phyloP scores from a whole-genome alignment of 2,888 invertebrate species.

The Cantharis rufa region DNA sequence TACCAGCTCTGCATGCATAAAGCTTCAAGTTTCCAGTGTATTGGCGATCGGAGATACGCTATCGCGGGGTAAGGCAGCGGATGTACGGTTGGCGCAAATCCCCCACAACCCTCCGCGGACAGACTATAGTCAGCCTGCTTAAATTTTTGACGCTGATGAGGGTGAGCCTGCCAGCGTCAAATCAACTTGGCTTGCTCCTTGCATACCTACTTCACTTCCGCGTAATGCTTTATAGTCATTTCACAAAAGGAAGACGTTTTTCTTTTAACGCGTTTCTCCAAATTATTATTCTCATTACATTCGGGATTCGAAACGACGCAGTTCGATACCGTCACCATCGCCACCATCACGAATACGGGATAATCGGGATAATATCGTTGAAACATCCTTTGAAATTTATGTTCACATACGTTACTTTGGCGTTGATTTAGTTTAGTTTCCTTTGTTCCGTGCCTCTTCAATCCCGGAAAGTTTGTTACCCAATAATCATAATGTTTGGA shows the following conservation, averaged over 20 bases:
- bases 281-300: neutral
- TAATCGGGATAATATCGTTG: conserved; percentile 2
- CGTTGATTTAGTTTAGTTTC: neutral
- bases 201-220: conserved; percentile 27
- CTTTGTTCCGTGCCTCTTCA: neutral
- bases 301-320: neutral
- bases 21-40: conserved; percentile 38
- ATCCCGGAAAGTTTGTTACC: neutral
- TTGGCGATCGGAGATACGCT: conserved; percentile 43
- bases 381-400: conserved; percentile 5
- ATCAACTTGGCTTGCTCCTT: conserved; percentile 28
- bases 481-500: neutral
- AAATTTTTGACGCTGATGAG: conserved; percentile 62
- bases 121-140: conserved; percentile 53
- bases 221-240: neutral
- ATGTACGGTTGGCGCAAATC: conserved; percentile 48
- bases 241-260: conserved; percentile 19
- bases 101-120: conserved; percentile 56
- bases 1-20: conserved; percentile 38
- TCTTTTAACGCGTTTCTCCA: conserved; percentile 1
- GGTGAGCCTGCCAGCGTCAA: conserved; percentile 54
- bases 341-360: neutral
- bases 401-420: neutral
- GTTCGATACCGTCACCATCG: neutral
- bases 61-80: conserved; percentile 49